Percentiles rank a stretch among this genome's conserved stretches.
Evolutionary conservation across 2,113 vertebrate genomes (phyloP).

Genomic region (Halichoerus grypus): DNA sequence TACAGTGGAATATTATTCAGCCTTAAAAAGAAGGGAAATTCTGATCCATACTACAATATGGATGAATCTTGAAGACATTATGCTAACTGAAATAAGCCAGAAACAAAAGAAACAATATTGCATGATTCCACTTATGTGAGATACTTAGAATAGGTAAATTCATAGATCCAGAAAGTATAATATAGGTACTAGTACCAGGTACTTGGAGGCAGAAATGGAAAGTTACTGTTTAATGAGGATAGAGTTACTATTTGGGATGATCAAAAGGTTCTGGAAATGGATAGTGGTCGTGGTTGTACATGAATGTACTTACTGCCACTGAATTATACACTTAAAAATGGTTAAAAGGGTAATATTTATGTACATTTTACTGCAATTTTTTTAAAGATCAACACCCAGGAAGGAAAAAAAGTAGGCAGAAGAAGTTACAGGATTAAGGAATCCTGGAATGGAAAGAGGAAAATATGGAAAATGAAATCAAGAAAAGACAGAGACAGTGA

Average conservation of each 20-base stretch:
- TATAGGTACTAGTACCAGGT: neutral
- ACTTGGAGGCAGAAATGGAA: neutral
- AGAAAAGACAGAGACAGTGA: neutral
- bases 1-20: neutral
- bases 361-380: neutral
- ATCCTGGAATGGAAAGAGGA: neutral
- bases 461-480: neutral
- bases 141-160: slow-evolving; percentile 2
- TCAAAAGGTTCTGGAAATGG: neutral
- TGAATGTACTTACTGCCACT: neutral
- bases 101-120: neutral
- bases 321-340: neutral
- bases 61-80: neutral
- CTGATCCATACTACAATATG: neutral
- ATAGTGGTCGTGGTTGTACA: neutral
- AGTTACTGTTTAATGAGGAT: neutral
- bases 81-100: neutral
- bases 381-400: neutral
- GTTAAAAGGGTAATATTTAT: neutral
- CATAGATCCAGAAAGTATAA: neutral
- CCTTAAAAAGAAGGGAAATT: neutral
- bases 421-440: neutral
- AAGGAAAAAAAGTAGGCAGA: neutral
- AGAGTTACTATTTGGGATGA: neutral
- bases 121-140: neutral